Evolutionary conservation across 2,113 vertebrate genomes (phyloP).

Genomic region (Aix galericulata): DNA sequence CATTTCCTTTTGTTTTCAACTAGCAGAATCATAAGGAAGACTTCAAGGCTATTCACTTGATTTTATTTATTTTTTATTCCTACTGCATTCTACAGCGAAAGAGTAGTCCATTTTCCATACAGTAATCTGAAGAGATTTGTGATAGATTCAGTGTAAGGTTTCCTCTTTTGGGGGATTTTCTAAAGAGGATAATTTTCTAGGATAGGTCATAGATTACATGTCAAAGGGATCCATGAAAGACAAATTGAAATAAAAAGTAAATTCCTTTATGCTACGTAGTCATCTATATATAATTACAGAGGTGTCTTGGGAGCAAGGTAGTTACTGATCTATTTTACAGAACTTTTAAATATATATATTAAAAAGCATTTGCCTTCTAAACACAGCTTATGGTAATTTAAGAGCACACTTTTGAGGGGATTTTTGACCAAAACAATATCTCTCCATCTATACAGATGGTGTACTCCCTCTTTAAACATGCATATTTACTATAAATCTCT

Average conservation of each 20-base stretch:
- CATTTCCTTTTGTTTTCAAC: neutral
- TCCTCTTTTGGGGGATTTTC: neutral
- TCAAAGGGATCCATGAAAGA: neutral
- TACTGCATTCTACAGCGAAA: neutral
- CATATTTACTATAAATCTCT: neutral
- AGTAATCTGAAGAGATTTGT: neutral
- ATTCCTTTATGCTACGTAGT: neutral
- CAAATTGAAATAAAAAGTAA: neutral
- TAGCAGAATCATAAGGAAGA: neutral
- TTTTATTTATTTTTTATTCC: neutral
- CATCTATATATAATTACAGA: accelerated
- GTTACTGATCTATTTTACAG: neutral
- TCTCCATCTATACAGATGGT: neutral
- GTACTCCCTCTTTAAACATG: neutral
- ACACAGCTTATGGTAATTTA: neutral
- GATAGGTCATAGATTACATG: neutral
- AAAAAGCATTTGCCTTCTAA: neutral
- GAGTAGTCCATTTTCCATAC: too few relatives aligned
- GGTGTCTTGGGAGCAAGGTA: too few relatives aligned
- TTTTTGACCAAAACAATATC: neutral
- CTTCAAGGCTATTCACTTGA: neutral
- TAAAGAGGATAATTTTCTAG: neutral
- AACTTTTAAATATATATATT: neutral
- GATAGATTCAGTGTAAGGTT: neutral
- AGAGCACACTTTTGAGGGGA: neutral